These are phyloP conservation scores for Sarcophaga caerulescens DNA, from an alignment of 2,888 invertebrate genomes.

Conservation along the genomic window DNA sequence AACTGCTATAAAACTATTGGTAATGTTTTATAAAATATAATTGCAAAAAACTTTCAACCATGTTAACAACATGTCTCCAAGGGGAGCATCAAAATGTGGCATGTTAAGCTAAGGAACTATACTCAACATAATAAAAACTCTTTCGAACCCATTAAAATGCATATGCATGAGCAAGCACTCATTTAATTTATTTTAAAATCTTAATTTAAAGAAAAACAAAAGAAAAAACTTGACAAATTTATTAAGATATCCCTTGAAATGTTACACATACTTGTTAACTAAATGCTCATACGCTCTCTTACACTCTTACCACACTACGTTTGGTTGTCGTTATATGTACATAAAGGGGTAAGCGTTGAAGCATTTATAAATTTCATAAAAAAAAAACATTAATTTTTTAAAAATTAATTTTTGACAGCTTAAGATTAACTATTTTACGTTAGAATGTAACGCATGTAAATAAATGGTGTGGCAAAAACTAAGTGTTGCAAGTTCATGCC, in stretches of 20 bases:
- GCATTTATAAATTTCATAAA: constrained; percentile 72
- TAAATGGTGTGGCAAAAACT: constrained; percentile 30
- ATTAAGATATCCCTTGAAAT: neutral
- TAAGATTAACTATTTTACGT: constrained; percentile 63
- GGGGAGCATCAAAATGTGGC: neutral
- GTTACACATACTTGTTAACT: neutral
- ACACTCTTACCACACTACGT: constrained; percentile 32
- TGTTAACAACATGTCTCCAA: neutral
- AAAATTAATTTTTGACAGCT: constrained; percentile 74
- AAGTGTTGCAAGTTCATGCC: constrained; percentile 43
- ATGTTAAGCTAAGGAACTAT: neutral
- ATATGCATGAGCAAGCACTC: constrained; percentile 2
- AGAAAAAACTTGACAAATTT: neutral
- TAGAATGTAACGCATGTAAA: neutral
- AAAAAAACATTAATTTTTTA: constrained; percentile 47
- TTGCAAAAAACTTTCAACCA: constrained; percentile 44
- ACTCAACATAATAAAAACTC: constrained; percentile 20
- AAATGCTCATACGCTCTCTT: constrained; percentile 39
- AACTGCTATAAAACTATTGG: constrained; percentile 20
- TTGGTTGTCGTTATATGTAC: neutral
- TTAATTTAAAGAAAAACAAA: constrained; percentile 5
- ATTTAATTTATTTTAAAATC: constrained; percentile 20
- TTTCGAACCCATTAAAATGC: constrained; percentile 5
- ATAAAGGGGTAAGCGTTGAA: constrained; percentile 68
- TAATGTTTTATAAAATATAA: neutral